These are phyloP conservation scores for Lepidurus arcticus DNA, from an alignment of 1,140 invertebrate species.

Conservation along the genomic window DNA sequence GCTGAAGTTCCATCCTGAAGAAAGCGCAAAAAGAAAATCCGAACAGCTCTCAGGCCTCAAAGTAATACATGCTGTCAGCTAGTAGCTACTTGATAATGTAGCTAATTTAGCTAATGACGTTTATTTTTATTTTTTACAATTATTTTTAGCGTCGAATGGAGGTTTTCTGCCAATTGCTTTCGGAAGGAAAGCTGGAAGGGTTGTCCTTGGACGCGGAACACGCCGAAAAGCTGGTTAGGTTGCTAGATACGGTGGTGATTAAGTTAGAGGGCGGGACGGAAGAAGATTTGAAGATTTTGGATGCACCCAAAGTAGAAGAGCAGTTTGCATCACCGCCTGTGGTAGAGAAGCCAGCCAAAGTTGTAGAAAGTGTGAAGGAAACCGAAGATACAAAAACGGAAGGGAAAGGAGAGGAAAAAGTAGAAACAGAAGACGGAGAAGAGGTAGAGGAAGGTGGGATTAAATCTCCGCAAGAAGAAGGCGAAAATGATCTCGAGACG, in stretches of 20 bases:
- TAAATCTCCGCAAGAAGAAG: not conserved
- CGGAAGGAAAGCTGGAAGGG: slow-evolving; percentile 64
- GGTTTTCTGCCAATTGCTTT: slow-evolving; percentile 81
- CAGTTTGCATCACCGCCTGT: not conserved
- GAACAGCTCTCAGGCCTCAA: slow-evolving; percentile 78
- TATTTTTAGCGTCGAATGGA: slow-evolving; percentile 68
- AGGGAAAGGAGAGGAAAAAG: slow-evolving; percentile 46
- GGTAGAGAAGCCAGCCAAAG: slow-evolving; percentile 34
- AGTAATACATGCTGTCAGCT: slow-evolving; percentile 48
- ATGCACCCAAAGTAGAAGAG: slow-evolving; percentile 46
- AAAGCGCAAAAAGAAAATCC: slow-evolving; percentile 81
- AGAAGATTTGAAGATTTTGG: slow-evolving; percentile 78
- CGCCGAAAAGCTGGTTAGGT: slow-evolving; percentile 73
- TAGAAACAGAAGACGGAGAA: slow-evolving; percentile 45
- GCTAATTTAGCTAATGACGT: no score
- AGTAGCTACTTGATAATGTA: not conserved
- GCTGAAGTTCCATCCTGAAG: slow-evolving; percentile 97
- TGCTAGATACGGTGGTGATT: slow-evolving; percentile 94
- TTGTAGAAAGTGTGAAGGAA: slow-evolving; percentile 43
- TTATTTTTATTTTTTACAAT: not conserved
- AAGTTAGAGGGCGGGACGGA: slow-evolving; percentile 96
- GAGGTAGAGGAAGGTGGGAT: slow-evolving; percentile 46
- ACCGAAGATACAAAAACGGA: slow-evolving; percentile 42
- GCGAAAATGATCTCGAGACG: not conserved
- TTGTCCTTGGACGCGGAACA: slow-evolving; percentile 82